Evolutionary conservation across 2,113 vertebrate genomes (phyloP), one percentile per base, ranked within the genome.

Genomic region (Pelobates fuscus): DNA sequence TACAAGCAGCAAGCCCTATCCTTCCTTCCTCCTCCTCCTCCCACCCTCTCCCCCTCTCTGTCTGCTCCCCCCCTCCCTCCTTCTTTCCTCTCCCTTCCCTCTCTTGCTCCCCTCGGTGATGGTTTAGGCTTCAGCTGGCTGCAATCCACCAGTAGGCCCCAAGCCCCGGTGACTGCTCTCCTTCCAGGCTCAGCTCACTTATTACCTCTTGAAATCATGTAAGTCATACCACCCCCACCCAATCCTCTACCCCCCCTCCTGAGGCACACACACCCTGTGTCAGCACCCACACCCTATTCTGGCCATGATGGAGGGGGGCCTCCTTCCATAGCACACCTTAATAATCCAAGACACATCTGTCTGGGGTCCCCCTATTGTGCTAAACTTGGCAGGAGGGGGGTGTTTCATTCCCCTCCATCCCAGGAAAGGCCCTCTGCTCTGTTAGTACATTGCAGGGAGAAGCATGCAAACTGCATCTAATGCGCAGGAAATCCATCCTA

Each of bases 51-150:
- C 72, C 46, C 54, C 63, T 43, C 44, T 43, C 49, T 27, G 20
- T 30, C 44, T 23, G 26, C 30, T 37, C 25, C 52, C 25, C 64
- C 64, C 60, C 41, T 60, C 73, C 57, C 59, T 57, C 73, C 57
- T 77, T 61, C 65, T 68, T 77, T 77, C 65, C 73, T 77, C 57
- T 77, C 73, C 73, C 73, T 77, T 77, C 73, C 73, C 73, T 77
- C 73, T 68, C 65, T 58, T 77, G 73, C 73, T 77, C 64, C 73
- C 73, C 73, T 77, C 73, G 65, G 73, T 77, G 73, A 77, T 77
- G 73, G 73, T 77, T 49, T 62, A 68, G 73, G 73, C 73, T 77
- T 77, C 73, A 68, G 41, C 73, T 77, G 73, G 73, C 73, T 77
- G 73, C 65, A 68, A 77, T 77, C 73, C 73, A 77, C 73, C 73